phyloP scores from a whole-genome alignment of 2,113 vertebrate species.

The Collichthys lucidus region DNA sequence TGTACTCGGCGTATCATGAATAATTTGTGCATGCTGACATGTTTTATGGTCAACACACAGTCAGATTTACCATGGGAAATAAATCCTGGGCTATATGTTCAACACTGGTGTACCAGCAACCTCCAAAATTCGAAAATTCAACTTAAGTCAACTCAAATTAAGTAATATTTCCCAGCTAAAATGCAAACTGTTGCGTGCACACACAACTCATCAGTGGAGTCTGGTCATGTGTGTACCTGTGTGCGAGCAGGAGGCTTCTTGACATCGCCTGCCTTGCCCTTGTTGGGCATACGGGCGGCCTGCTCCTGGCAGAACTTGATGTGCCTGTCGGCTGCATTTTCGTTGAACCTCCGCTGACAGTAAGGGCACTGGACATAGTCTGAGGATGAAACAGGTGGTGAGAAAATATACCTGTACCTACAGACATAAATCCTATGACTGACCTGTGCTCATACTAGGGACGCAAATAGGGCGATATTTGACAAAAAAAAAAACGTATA shows the following conservation, averaged over 20 bases:
- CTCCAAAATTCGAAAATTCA: background rate
- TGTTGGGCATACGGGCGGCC: conserved; percentile 93
- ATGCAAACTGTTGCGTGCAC: background rate
- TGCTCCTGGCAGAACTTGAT: conserved; percentile 98
- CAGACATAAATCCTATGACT: background rate
- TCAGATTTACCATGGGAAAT: background rate
- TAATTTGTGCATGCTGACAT: background rate
- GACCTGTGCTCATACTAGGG: too few relatives aligned
- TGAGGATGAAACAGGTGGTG: conserved; percentile 58
- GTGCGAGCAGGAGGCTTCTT: conserved; percentile 87
- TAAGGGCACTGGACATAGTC: conserved; percentile 97
- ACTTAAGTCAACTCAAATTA: background rate
- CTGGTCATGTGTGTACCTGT: conserved; percentile 83
- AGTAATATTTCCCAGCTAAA: background rate
- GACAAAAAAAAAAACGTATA: too few relatives aligned
- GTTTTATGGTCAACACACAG: background rate
- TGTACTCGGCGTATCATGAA: background rate
- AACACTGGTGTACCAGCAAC: too few relatives aligned
- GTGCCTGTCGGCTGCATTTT: conserved; percentile 95
- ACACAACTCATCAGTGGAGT: background rate
- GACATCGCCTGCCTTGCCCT: conserved; percentile 83
- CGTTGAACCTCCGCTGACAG: conserved; percentile 95
- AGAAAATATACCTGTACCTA: conserved; percentile 4
- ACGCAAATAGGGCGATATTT: too few relatives aligned
- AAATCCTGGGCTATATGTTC: background rate